Evolutionary conservation across 2,113 vertebrate genomes (phyloP), one percentile per base, ranked within the genome.

Genomic region (Gavialis gangeticus): DNA sequence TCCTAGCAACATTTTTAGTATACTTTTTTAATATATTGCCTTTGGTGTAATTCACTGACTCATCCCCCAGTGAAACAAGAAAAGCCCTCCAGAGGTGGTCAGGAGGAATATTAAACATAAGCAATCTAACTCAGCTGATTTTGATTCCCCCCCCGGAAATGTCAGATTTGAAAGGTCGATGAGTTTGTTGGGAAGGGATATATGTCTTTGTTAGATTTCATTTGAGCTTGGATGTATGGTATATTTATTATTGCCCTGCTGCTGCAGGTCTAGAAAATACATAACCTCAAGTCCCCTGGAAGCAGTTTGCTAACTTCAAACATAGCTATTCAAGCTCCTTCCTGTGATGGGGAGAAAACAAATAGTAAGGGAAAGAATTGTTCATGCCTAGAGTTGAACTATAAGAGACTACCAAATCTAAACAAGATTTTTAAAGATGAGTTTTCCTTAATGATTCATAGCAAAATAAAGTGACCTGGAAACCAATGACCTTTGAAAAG

Each of bases 91-190:
- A 73, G 95, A 79, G 71, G 87, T 81, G 54, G n/a, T 89, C 62
- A 67, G 85, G 87, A 88, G 75, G 84, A 67, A 13, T 19, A 67
- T 24, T 85, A 58, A 66, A 62, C 4, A 6, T 62, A 85, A 96
- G 69, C 77, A 83, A 18, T 96, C 59, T 75, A 87, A 84, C 63
- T 75, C 54, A 73, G 46, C 57, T 77, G 66, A 46, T 95, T 91
- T 58, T 86, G 25, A 96, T 90, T 4, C 2, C 95, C 87, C 46
- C 79, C 64, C 30, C 84, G 28, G 79, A 96, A 97, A 94, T 94
- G 90, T 96, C 95, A 95, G 69, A 37, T 92, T 86, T 90, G 84
- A 96, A 96, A 94, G 89, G 91, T 96, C 95, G 92, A n/a, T 59
- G 87, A 81, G 10, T 93, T 90, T 82, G 28, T 86, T 95, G 71